phyloP scores from a whole-genome alignment of 1,140 invertebrate species.

The Panonychus citri region DNA sequence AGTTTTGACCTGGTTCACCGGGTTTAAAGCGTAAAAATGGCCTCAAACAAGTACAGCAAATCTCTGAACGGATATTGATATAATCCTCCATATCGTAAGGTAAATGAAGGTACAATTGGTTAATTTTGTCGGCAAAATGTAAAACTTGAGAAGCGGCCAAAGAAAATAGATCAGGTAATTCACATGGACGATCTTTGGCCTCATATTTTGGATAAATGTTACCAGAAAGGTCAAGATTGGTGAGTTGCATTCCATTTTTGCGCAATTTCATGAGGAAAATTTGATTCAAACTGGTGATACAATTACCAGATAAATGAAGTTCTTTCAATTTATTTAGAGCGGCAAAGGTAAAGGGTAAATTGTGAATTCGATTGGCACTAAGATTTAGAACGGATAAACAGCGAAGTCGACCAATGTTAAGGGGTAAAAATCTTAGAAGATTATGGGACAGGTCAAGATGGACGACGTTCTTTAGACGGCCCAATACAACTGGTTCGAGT shows the following conservation, averaged over 20 bases:
- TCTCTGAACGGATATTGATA: not conserved
- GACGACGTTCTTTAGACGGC: not conserved
- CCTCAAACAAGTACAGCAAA: not conserved
- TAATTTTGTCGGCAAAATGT: not conserved
- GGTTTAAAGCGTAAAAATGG: not conserved
- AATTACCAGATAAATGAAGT: not conserved
- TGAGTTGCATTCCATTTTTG: not conserved
- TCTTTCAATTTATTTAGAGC: not conserved
- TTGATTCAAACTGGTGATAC: not conserved
- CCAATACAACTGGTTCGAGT: not conserved
- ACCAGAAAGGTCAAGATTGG: not conserved
- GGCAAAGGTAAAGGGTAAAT: not conserved
- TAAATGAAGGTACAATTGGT: not conserved
- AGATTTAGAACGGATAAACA: not conserved
- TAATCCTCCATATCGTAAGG: not conserved
- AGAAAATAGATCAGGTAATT: not conserved
- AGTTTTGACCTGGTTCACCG: not conserved
- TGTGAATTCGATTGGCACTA: not conserved
- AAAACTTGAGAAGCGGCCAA: not conserved
- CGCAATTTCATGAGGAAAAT: not conserved
- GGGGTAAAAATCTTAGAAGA: not conserved
- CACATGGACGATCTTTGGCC: not conserved
- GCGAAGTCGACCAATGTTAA: not conserved
- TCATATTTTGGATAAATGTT: not conserved
- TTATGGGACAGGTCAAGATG: not conserved